Conservation (phyloP, 2,888 invertebrate genomes). For the Tholera decimalis region DNA sequence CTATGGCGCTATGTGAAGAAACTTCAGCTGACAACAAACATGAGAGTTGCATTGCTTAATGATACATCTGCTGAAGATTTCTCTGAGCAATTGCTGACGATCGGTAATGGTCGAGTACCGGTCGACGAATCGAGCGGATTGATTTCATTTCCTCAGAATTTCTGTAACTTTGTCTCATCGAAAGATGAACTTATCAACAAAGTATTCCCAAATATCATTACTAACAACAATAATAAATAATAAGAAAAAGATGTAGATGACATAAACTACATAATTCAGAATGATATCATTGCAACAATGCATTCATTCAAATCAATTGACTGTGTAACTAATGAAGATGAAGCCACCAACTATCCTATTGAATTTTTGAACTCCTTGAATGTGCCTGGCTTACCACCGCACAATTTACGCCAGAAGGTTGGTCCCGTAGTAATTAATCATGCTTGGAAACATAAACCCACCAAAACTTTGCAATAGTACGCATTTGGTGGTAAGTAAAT, state of each 20-base stretch:
- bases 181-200: conserved; percentile 16
- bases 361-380: conserved; percentile 27
- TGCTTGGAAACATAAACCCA: not conserved
- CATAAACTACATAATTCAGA: conserved; percentile 8
- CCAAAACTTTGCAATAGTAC: not conserved
- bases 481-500: not conserved
- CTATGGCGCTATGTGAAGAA: not conserved
- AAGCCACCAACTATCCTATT: conserved; percentile 23
- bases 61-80: not conserved
- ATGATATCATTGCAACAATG: conserved; percentile 12
- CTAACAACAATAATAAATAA: conserved; percentile 10
- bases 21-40: not conserved
- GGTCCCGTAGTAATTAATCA: not conserved
- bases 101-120: not conserved
- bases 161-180: not conserved
- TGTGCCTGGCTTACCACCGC: conserved; percentile 25
- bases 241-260: conserved; percentile 16
- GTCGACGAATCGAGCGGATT: not conserved
- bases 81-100: not conserved
- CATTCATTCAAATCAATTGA: conserved; percentile 22
- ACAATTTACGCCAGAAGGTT: conserved; percentile 20
- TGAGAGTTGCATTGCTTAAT: not conserved
- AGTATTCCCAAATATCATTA: conserved; percentile 1
- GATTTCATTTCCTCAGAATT: not conserved
- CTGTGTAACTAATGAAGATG: conserved; percentile 19